Evolutionary conservation across 2,113 vertebrate species (phyloP), one percentile per base, ranked within the genome.

Genomic region (Chrysochloris asiatica): DNA sequence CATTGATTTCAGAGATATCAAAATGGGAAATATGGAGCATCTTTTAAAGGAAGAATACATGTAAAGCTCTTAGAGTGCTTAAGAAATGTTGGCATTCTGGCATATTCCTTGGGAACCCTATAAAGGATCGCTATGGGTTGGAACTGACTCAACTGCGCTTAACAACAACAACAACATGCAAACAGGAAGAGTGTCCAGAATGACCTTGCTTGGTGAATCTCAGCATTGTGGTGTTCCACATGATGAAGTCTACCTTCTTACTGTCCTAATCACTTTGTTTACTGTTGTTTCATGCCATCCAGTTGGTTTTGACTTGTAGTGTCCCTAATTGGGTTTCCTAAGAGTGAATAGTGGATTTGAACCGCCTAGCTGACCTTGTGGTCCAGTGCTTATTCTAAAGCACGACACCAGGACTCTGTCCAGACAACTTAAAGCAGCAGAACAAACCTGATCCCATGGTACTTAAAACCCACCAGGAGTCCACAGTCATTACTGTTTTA

Each of bases 401-500:
- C n/a, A n/a, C n/a, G n/a, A n/a, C n/a, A n/a, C n/a, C n/a, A n/a
- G n/a, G n/a, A n/a, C n/a, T n/a, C n/a, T 76, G 8, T 67, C 45
- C n/a, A 88, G 85, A 50, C 92, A 88, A 80, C 88, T 93, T 56
- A 83, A 59, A 48, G 30, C 65, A 90, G 59, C 36, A 78, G 38
- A 76, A 90, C 28, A 93, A 88, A 89, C 80, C 28, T 24, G 47
- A 90, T 86, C 83, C 59, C 4, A 16, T 13, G 83, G 36, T 63
- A 83, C n/a, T 63, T 80, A 73, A 63, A 73, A 11, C 52, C 14
- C 67, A 73, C 30, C 14, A 71, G 83, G 80, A 86, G n/a, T 24
- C 88, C 83, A 54, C 26, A 19, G 77, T 87, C 82, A 16, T 56
- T n/a, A 78, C 54, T 24, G 81, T 78, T 95, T 93, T 88, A 83